Evolutionary conservation across 1,140 invertebrate species (phyloP), one percentile per base, ranked within the genome.

Genomic region (Leptopilina boulardi): DNA sequence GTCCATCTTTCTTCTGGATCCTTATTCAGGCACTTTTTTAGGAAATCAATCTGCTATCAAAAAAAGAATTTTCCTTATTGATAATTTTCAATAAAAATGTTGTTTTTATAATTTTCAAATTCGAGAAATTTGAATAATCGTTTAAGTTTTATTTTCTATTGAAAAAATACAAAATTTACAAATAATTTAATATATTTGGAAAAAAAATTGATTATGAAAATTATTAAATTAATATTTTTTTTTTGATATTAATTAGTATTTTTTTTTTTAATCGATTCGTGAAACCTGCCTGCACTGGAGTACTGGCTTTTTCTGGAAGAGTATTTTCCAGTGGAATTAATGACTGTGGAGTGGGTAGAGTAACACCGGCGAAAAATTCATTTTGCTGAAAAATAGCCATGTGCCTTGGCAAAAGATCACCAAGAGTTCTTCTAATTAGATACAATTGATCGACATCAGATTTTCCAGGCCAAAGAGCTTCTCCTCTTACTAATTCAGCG

Each of bases 371-470:
- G 86, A 97, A 99, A 89, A 99, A 99, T 83, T 98, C 96, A 86
- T 99, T 99, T 80, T 95, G 95, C 78, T 96, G 96, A 89, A 99
- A 99, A 83, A 98, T 98, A 78, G 97, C 94, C 94, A 99, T 95
- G 89, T 99, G 98, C 70, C 98, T 93, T 1, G 97, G 96, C 81
- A 99, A 92, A 5, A 99, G 92, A 86, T 99, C 98, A 13, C 98
- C 96, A 19, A 96, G 91, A 0, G 97, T 98, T 91, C 95, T 96
- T 84, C 97, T 93, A 83, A 99, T 99, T 76, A 99, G 93, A 91
- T 98, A 99, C 26, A 99, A 91, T 89, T 99, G 99, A 91, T 99
- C 99, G 1, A 99, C 96, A 87, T 99, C 99, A 11, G 98, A 99
- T 91, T 99, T 97, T 66, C 98, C 98, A 0, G 98, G 98, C 98